Conservation (phyloP, 2,797 vertebrate species). For the Chaunax sp. region DNA sequence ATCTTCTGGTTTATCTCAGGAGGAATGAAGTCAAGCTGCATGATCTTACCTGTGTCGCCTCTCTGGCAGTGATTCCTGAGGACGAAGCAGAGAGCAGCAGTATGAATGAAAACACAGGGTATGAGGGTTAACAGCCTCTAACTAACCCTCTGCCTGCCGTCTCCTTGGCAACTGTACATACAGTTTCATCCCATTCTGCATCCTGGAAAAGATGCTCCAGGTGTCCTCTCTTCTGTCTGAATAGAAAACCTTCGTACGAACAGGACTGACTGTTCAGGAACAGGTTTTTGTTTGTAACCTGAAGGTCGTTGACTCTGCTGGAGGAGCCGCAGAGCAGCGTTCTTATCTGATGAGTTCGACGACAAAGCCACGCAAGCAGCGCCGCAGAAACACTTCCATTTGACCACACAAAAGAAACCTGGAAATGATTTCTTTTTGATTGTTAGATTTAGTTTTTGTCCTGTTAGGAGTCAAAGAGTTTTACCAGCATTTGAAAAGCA, state of each 20-base stretch:
- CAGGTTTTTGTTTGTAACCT: constrained; percentile 45
- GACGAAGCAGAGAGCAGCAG: constrained; percentile 28
- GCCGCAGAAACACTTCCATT: too few species aligned
- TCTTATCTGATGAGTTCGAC: constrained; percentile 61
- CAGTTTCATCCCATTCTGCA: constrained; percentile 54
- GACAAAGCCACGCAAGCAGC: too few species aligned
- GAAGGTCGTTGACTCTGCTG: constrained; percentile 70
- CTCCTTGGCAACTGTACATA: constrained; percentile 71
- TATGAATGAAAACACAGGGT: constrained; percentile 41
- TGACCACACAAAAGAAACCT: too few species aligned
- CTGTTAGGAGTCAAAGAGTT: too few species aligned
- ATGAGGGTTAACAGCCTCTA: constrained; percentile 48
- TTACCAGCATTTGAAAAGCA: too few species aligned
- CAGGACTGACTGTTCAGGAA: constrained; percentile 19
- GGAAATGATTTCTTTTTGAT: too few species aligned
- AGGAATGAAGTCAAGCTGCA: too few species aligned
- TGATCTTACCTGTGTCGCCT: too few species aligned
- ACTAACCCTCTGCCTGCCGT: constrained; percentile 51
- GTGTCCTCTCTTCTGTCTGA: constrained; percentile 14
- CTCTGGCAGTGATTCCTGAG: too few species aligned
- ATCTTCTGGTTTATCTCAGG: too few species aligned
- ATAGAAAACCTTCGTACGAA: constrained; percentile 9
- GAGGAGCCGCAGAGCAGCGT: constrained; percentile 54
- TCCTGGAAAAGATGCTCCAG: constrained; percentile 41
- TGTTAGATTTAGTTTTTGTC: too few species aligned